Conservation (phyloP, 2,113 vertebrate species). For the Chaetops frenatus region DNA sequence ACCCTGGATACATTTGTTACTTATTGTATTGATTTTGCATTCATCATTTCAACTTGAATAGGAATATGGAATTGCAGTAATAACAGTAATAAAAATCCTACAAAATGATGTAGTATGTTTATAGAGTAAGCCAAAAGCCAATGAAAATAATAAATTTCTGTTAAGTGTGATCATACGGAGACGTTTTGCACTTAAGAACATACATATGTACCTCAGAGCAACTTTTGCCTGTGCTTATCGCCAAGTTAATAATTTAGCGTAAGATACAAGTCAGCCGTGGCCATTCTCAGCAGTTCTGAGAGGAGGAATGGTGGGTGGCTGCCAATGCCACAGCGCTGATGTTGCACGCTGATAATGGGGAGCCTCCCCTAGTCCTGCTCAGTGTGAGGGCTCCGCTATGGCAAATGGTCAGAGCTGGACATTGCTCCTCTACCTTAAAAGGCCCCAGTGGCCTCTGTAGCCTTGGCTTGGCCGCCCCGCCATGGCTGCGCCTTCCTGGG, state of each 20-base stretch:
- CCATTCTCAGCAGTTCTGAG: not conserved
- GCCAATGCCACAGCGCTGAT: not conserved
- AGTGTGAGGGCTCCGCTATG: not conserved
- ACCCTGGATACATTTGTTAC: conserved; percentile 60
- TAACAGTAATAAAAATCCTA: not conserved
- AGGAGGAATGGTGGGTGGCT: not conserved
- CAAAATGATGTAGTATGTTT: not conserved
- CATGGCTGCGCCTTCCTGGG: rapidly evolving
- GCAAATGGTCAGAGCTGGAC: not conserved
- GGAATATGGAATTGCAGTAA: not conserved
- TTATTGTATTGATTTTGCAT: conserved; percentile 44
- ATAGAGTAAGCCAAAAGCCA: conserved; percentile 4
- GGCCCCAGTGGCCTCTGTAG: not conserved
- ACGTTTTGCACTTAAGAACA: not conserved
- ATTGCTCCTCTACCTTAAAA: not conserved
- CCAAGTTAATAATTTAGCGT: conserved; percentile 27
- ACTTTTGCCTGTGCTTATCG: not conserved
- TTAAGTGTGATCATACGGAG: not conserved
- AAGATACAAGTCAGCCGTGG: not conserved
- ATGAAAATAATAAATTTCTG: conserved; percentile 23
- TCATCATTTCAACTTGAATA: conserved; percentile 41
- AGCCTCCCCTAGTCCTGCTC: not conserved
- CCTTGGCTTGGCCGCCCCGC: not conserved
- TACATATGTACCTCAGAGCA: not conserved
- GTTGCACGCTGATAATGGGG: not conserved